These are phyloP conservation scores for Colistium nudipinnis DNA, from an alignment of 2,113 vertebrate species.

Conservation along the genomic window DNA sequence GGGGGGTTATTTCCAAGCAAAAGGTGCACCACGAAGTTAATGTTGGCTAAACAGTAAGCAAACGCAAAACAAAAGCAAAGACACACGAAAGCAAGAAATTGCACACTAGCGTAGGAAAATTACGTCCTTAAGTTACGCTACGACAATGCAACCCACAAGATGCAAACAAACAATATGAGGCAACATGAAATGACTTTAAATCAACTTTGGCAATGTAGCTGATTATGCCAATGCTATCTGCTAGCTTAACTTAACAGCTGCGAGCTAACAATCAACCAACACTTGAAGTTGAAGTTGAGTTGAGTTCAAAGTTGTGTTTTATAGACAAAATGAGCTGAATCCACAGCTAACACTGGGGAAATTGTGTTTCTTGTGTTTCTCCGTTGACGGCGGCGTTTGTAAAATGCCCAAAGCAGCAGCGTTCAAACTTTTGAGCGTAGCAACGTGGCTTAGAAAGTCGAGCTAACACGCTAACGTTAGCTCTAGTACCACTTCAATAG, in stretches of 20 bases:
- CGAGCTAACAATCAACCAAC: neutral
- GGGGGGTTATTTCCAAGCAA: neutral
- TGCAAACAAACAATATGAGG: neutral
- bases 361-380: too few species aligned
- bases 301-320: neutral
- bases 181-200: neutral
- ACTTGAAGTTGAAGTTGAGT: neutral
- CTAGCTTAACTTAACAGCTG: neutral
- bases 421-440: constrained; percentile 37
- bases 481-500: too few species aligned
- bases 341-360: neutral
- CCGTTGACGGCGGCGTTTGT: too few species aligned
- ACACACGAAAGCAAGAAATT: too few species aligned
- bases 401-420: too few species aligned
- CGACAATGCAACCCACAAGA: too few species aligned
- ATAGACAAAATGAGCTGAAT: neutral
- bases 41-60: too few species aligned
- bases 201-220: neutral
- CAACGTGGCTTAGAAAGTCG: constrained; percentile 37
- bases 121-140: too few species aligned
- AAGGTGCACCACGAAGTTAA: neutral
- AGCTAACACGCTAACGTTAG: constrained; percentile 9
- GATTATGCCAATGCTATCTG: neutral
- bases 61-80: too few species aligned
- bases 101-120: too few species aligned